A percentile compares a stretch with the other conserved stretches of the same genome.
These are phyloP conservation scores for Euglossa dilemma DNA, from an alignment of 1,140 invertebrate species.

Conservation along the genomic window DNA sequence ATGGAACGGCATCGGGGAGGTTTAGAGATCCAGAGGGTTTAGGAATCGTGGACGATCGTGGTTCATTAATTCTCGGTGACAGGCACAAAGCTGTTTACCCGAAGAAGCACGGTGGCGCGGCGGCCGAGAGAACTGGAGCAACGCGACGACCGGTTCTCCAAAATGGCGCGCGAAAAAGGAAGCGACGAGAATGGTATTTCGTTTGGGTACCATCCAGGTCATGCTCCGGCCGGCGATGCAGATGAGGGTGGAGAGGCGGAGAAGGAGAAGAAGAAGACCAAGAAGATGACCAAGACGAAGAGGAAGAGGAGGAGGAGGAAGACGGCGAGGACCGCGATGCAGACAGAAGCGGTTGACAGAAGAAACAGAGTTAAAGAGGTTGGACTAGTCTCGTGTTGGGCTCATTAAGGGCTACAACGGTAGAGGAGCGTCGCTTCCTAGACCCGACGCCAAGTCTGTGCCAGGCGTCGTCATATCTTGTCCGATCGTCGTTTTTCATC, in stretches of 20 bases:
- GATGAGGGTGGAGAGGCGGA: conserved; percentile 53
- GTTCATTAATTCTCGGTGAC: conserved; percentile 29
- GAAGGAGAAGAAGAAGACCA: conserved; percentile 29
- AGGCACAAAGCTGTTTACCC: conserved; percentile 32
- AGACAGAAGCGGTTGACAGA: conserved; percentile 72
- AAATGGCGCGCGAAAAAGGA: conserved; percentile 67
- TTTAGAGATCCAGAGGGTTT: background rate
- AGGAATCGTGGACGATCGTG: background rate
- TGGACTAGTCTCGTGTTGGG: conserved; percentile 65
- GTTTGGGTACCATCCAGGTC: conserved; percentile 79
- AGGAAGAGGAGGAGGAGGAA: conserved; percentile 52
- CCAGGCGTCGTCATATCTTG: conserved; percentile 73
- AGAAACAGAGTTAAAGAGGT: conserved; percentile 71
- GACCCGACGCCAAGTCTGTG: conserved; percentile 73
- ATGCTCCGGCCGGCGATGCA: conserved; percentile 71
- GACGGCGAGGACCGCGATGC: conserved; percentile 57
- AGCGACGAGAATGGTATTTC: conserved; percentile 68
- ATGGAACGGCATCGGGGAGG: too few relatives aligned
- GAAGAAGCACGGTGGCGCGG: background rate
- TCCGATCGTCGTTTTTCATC: conserved; percentile 74
- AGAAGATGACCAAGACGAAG: conserved; percentile 26
- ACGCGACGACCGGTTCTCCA: conserved; percentile 62
- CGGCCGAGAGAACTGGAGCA: conserved; percentile 48
- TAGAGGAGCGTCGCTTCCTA: conserved; percentile 69
- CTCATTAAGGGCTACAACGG: conserved; percentile 80